A percentile compares a stretch with the other conserved stretches of the same genome.
Evolutionary conservation across 2,888 invertebrate genomes (phyloP).

Genomic region (Sepioteuthis lessoniana): DNA sequence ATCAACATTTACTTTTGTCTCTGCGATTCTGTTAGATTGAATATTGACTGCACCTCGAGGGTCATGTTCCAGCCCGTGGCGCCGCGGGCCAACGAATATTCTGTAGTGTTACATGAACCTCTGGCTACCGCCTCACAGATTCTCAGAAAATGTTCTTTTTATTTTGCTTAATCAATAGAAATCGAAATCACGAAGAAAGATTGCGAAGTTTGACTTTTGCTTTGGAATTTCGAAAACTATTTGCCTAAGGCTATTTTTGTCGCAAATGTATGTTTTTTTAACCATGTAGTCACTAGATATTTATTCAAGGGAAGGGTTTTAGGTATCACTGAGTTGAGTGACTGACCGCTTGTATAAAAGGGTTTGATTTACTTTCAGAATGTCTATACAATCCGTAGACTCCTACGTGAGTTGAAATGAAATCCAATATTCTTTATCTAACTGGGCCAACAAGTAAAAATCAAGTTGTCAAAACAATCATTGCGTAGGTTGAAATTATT

Average conservation of each 20-base stretch:
- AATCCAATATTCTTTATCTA: too few relatives aligned
- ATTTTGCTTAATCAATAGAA: background rate
- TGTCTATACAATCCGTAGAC: too few relatives aligned
- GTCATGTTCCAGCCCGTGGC: background rate
- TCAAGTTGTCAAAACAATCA: too few relatives aligned
- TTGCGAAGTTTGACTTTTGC: background rate
- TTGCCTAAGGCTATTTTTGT: background rate
- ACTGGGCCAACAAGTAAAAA: too few relatives aligned
- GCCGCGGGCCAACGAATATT: background rate
- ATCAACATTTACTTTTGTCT: constrained; percentile 33
- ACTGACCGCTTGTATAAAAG: too few relatives aligned
- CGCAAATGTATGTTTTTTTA: background rate
- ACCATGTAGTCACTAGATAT: background rate
- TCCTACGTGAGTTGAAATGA: too few relatives aligned
- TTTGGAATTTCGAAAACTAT: background rate
- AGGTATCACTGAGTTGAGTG: too few relatives aligned
- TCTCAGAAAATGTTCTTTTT: background rate
- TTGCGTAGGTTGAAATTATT: too few relatives aligned
- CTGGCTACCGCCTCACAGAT: background rate
- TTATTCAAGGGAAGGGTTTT: background rate
- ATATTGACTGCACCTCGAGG: background rate
- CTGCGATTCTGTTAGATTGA: constrained; percentile 21
- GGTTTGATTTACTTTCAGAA: too few relatives aligned
- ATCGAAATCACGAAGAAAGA: constrained; percentile 33
- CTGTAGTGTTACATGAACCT: background rate